phyloP scores from a whole-genome alignment of 1,140 invertebrate species.

The Mercenaria mercenaria region DNA sequence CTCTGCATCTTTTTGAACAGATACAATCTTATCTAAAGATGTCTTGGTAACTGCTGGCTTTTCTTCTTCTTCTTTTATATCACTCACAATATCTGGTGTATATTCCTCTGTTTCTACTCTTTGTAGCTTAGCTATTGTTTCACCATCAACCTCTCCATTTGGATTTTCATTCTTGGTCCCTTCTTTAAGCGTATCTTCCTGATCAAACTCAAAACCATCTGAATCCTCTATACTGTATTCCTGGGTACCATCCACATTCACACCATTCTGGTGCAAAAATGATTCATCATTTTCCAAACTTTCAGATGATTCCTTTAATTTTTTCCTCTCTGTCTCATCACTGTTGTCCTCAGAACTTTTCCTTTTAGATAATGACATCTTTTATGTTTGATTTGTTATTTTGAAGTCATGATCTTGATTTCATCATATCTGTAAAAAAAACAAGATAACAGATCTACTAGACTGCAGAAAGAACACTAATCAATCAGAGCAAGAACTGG shows the following conservation, averaged over 20 bases:
- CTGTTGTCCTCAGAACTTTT: neutral
- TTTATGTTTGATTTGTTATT: no score
- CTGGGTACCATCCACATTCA: neutral
- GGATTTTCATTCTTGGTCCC: neutral
- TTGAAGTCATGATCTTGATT: no score
- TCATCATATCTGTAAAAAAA: no score
- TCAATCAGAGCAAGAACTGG: no score
- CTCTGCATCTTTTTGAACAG: conserved; percentile 76
- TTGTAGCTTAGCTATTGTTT: neutral
- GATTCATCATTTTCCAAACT: neutral
- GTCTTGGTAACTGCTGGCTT: neutral
- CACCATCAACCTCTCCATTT: neutral
- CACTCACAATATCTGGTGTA: neutral
- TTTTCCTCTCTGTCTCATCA: neutral
- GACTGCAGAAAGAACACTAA: no score
- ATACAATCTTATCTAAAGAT: conserved; percentile 69
- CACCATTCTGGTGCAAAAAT: neutral
- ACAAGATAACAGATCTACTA: no score
- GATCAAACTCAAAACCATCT: conserved; percentile 1
- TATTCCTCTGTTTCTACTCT: neutral
- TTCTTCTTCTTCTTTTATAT: neutral
- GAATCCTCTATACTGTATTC: neutral
- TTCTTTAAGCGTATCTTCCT: neutral
- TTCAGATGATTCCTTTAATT: neutral
- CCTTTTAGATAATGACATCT: neutral